Percentiles rank a stretch among this genome's conserved stretches.
phyloP scores from a whole-genome alignment of 1,140 invertebrate species.

The Ditylenchus dipsaci region DNA sequence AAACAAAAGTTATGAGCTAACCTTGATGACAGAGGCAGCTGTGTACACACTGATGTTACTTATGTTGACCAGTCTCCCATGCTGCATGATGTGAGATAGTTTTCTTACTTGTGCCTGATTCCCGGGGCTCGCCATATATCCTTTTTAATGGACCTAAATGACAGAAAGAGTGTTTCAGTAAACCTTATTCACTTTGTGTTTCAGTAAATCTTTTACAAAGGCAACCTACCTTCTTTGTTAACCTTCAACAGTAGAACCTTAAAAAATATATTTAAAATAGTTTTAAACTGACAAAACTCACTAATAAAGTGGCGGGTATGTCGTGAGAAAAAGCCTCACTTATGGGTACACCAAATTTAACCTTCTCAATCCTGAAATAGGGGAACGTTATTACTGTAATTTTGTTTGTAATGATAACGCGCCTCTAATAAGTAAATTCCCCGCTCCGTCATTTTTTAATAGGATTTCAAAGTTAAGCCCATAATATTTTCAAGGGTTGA shows the following conservation, averaged over 20 bases:
- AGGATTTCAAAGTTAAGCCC: too few species aligned
- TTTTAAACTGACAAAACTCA: conserved; percentile 8
- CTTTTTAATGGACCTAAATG: conserved; percentile 71
- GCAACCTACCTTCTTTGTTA: conserved; percentile 73
- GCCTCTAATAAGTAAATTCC: too few species aligned
- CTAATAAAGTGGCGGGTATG: conserved; percentile 56
- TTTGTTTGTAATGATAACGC: not conserved
- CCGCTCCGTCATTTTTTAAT: too few species aligned
- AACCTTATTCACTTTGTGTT: too few species aligned
- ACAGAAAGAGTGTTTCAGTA: too few species aligned
- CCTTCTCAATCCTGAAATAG: conserved; percentile 44
- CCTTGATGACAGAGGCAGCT: conserved; percentile 90
- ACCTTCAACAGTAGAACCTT: conserved; percentile 79
- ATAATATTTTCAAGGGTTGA: too few species aligned
- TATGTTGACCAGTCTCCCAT: conserved; percentile 90
- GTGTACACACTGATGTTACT: conserved; percentile 96
- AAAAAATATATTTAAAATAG: not conserved
- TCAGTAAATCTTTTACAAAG: too few species aligned
- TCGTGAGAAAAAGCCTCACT: conserved; percentile 55
- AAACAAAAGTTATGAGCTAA: conserved; percentile 46
- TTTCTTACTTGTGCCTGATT: conserved; percentile 92
- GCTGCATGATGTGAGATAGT: conserved; percentile 85
- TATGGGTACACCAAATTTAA: conserved; percentile 57
- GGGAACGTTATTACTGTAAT: too few species aligned
- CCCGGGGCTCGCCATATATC: conserved; percentile 86